Evolutionary conservation across 2,797 vertebrate species (phyloP), one percentile per base, ranked within the genome.

Genomic region (Adrianichthys oophorus): DNA sequence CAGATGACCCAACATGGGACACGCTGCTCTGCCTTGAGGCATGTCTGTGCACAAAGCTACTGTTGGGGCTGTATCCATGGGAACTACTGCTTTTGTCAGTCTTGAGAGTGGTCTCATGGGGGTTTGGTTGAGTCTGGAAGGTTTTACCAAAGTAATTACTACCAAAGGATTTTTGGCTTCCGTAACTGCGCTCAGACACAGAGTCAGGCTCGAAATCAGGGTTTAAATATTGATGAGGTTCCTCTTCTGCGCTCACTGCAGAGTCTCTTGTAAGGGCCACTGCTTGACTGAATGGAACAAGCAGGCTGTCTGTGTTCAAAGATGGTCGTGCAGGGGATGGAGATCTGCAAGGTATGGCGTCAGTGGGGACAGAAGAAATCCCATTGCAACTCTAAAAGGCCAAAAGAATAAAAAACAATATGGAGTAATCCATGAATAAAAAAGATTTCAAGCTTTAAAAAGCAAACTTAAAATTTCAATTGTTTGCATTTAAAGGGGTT

Each of bases 51-150:
- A 52, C 8, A 13, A 59, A 68, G 68, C 74, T 72, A 62, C 69
- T 67, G 53, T 55, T 65, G 56, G 62, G 50, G 71, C 64, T 68
- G 59, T 78, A 72, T 61, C 65, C 47, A 47, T 72, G 68, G 62
- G 74, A 85, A 58, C 65, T 29, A 18, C 78, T 75, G 74, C 71
- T 84, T 43, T 29, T 60, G 40, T 70, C 51, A 26, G 85, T 82
- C 52, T 12, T 70, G 62, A 53, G 55, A 23, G 60, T 70, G 58
- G 56, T 73, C n/a, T 26, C 45, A 2, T 15, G 42, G 4, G 42
- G 73, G 17, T 52, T 63, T 23, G 26, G 47, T 29, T 52, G 53
- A 46, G 41, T 52, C 47, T 60, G 68, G 48, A 70, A 72, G 5
- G 52, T 71, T 67, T 83, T 69, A 42, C 69, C 51, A n/a, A 75